Evolutionary conservation across 2,113 vertebrate genomes (phyloP).

Genomic region (Dasypus novemcinctus): DNA sequence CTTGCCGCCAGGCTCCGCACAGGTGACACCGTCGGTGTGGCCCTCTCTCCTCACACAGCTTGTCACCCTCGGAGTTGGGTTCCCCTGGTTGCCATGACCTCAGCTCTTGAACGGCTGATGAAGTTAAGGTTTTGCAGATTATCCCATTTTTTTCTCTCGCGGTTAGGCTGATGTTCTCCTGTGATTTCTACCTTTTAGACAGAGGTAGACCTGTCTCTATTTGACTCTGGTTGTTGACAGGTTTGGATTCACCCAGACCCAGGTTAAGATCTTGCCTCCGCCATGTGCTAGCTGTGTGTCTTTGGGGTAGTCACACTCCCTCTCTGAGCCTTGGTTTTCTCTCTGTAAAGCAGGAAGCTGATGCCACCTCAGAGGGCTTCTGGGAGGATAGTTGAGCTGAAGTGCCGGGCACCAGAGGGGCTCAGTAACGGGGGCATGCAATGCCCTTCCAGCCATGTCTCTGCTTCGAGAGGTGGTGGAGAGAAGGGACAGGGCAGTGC

Average conservation of each 20-base stretch:
- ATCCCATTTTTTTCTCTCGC: neutral
- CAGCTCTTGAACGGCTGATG: neutral
- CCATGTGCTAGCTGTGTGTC: neutral
- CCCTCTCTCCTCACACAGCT: accelerated
- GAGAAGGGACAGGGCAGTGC: neutral
- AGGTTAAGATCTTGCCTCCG: neutral
- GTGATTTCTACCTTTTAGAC: neutral
- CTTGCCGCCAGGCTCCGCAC: neutral
- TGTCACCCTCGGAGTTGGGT: neutral
- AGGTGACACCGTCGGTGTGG: neutral
- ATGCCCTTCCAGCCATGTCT: neutral
- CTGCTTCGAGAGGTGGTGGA: neutral
- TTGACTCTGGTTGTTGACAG: no score
- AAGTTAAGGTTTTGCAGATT: neutral
- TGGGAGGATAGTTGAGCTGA: neutral
- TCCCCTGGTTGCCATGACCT: neutral
- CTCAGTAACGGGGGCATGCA: neutral
- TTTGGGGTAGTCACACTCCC: neutral
- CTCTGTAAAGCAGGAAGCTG: neutral
- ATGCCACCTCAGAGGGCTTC: neutral
- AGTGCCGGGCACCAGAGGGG: accelerated
- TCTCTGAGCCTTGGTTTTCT: neutral
- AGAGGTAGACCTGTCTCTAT: neutral
- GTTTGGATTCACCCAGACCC: neutral
- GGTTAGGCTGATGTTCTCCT: neutral